Percentiles rank a stretch among this genome's conserved stretches.
Evolutionary conservation across 2,797 vertebrate genomes (phyloP).

Genomic region (Leptoclinus maculatus): DNA sequence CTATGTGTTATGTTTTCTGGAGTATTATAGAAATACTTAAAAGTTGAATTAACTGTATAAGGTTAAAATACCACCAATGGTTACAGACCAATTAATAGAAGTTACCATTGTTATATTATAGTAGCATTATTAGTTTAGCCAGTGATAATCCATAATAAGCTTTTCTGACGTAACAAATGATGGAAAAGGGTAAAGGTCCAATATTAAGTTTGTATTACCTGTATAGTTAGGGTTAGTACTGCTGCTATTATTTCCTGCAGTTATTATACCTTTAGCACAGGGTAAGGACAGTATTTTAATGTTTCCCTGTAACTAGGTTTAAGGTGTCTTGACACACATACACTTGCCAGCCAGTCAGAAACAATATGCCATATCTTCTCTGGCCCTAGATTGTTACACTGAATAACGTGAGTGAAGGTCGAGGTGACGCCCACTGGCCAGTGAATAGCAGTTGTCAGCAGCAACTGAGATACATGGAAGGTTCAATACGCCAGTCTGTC

Average conservation of each 20-base stretch:
- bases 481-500: too few relatives aligned
- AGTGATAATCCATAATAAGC: neutral
- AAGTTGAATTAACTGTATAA: neutral
- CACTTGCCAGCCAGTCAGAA: too few relatives aligned
- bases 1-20: conserved; percentile 3
- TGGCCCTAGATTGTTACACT: too few relatives aligned
- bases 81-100: neutral
- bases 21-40: neutral
- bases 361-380: too few relatives aligned
- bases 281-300: neutral
- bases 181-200: neutral
- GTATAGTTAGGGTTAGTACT: neutral
- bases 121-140: neutral
- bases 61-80: neutral
- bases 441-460: too few relatives aligned
- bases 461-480: too few relatives aligned
- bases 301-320: neutral
- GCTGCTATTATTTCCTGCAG: neutral
- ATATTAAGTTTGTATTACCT: neutral
- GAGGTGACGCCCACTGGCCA: too few relatives aligned
- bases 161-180: neutral
- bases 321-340: neutral
- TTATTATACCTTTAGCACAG: neutral
- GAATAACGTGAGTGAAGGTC: too few relatives aligned
- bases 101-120: neutral